Conservation (phyloP, 1,140 invertebrate genomes). For the Dysdera silvatica region DNA sequence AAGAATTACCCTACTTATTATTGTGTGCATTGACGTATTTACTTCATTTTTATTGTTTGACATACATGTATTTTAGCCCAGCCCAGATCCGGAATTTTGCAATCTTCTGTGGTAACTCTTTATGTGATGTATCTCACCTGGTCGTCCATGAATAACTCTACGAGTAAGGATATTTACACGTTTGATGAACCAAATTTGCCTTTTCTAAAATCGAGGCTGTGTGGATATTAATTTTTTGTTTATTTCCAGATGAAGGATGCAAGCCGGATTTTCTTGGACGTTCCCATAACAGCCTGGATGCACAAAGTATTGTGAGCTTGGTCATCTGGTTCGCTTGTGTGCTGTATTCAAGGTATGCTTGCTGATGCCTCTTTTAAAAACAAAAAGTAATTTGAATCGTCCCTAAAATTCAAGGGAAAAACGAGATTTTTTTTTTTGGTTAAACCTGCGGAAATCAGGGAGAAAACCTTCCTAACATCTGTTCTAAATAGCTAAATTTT, state of each 20-base stretch:
- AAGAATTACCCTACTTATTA: no score
- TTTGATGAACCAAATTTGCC: not conserved
- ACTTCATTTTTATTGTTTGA: not conserved
- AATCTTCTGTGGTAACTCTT: slow-evolving; percentile 78
- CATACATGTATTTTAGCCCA: slow-evolving; percentile 47
- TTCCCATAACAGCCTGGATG: slow-evolving; percentile 57
- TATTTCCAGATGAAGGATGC: slow-evolving; percentile 56
- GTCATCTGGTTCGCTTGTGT: slow-evolving; percentile 91
- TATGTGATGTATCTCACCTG: slow-evolving; percentile 96
- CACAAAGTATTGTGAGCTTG: slow-evolving; percentile 80
- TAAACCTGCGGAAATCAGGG: no score
- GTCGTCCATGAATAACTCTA: slow-evolving; percentile 82
- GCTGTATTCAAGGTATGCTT: slow-evolving; percentile 68
- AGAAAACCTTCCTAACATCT: no score
- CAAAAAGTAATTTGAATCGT: no score
- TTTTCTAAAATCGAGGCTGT: not conserved
- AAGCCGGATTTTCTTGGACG: slow-evolving; percentile 54
- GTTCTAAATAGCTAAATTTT: no score
- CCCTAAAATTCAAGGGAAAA: no score
- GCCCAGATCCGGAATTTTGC: slow-evolving; percentile 70
- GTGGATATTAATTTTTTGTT: not conserved
- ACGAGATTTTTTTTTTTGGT: no score
- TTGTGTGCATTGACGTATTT: no score
- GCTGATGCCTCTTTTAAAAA: not conserved
- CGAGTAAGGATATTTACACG: not conserved